Base-by-base conservation (phyloP, 1,140 invertebrate species). In the Chelonus insularis region DNA sequence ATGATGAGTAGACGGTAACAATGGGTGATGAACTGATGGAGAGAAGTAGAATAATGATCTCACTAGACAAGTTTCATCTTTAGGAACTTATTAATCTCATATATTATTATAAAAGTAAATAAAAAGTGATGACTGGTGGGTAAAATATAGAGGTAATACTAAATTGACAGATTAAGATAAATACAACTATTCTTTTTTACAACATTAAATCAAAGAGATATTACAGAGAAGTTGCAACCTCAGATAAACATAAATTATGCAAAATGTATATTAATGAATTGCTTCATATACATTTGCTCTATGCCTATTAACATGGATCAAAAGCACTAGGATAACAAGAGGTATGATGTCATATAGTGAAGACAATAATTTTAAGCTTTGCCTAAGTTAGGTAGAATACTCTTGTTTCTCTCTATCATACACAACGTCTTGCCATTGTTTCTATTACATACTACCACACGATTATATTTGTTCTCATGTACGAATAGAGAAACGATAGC, bases 81-180 rank as follows among this genome's bases (percentile, higher is more conserved):
- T 45, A 14, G 16, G 3, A 45, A 52, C 57, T 62, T 62, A 67
- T 69, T 69, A 64, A 64, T n/a, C 37, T 48, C 58, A 18, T 11
- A 23, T 57, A 34, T 36, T 51, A 12, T 9, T 21, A n/a, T n/a
- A 29, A 20, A 32, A 20, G 18, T 51, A 59, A 41, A 59, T 34
- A 50, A 39, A 51, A 51, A 29, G 25, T 29, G 25, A 29, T 29
- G 25, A 29, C 25, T 20, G 16, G 5, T 12, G 12, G 20, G 23
- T 9, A n/a, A 50, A 39, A 54, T 48, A 18, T 47, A 58, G 11
- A 18, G 50, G 50, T 16, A 4, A 29, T 29, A 7, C 21, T 8
- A 34, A 37, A 20, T 4, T 29, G 25, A 29, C 25, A 29, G 25
- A 7, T 29, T 29, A 29, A 29, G 3, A 29, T 29, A 29, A 29